phyloP scores from a whole-genome alignment of 2,797 vertebrate genomes.

The Kryptopterus vitreolus region DNA sequence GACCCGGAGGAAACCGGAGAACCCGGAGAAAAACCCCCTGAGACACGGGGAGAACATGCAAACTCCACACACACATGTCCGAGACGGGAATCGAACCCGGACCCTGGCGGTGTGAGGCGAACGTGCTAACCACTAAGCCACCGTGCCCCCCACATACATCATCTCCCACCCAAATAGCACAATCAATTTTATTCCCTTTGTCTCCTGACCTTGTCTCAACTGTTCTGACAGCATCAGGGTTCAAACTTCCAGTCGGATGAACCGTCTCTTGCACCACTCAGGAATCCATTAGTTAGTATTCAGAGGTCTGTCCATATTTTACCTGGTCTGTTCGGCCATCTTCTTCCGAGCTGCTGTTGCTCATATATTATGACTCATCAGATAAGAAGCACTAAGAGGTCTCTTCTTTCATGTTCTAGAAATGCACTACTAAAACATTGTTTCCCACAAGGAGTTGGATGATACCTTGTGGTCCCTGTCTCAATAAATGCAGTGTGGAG shows the following conservation, averaged over 20 bases:
- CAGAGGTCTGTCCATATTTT: slow-evolving; percentile 32
- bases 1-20: no score
- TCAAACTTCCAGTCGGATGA: neutral
- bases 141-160: no score
- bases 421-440: neutral
- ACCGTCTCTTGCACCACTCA: neutral
- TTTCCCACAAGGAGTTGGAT: slow-evolving; percentile 18
- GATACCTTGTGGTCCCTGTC: slow-evolving; percentile 20
- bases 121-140: no score
- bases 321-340: slow-evolving; percentile 14
- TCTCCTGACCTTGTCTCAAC: neutral
- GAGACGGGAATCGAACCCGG: no score
- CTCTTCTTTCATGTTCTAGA: slow-evolving; percentile 26
- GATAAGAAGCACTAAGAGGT: slow-evolving; percentile 29
- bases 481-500: slow-evolving; percentile 10
- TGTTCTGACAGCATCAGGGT: neutral
- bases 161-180: neutral
- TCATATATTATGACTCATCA: slow-evolving; percentile 50
- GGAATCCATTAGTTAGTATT: slow-evolving; percentile 28
- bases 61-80: no score
- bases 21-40: no score
- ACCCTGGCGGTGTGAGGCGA: no score
- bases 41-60: no score
- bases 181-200: neutral
- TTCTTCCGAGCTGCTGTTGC: slow-evolving; percentile 31